phyloP scores from a whole-genome alignment of 2,113 vertebrate genomes.

The Marmota flaviventris region DNA sequence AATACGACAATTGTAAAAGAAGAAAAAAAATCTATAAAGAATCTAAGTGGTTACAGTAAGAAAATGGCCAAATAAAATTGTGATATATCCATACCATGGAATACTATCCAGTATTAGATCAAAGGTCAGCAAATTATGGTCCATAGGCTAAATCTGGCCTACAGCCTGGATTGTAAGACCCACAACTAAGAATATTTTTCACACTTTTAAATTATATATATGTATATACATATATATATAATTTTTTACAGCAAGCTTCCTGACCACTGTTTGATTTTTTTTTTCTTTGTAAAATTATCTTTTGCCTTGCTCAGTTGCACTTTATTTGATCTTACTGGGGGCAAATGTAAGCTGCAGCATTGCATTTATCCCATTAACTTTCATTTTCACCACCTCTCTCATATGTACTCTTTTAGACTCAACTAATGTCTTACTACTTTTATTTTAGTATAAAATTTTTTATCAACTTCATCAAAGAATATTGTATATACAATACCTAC shows the following conservation, averaged over 20 bases:
- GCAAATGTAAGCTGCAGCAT: not conserved
- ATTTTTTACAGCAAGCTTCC: not conserved
- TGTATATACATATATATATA: not conserved
- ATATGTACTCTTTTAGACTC: not conserved
- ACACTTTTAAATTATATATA: not conserved
- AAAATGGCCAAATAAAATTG: not conserved
- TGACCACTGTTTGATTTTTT: not conserved
- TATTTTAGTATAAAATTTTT: not conserved
- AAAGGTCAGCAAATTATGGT: not conserved
- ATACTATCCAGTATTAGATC: not conserved
- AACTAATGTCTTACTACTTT: not conserved
- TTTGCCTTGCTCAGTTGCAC: not conserved
- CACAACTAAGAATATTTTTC: not conserved
- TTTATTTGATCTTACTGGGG: not conserved
- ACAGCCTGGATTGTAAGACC: not conserved
- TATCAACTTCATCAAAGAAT: not conserved
- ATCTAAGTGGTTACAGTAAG: not conserved
- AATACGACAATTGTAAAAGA: not conserved
- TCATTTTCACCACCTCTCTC: not conserved
- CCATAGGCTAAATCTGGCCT: not conserved
- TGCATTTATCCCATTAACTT: not conserved
- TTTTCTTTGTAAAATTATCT: too few relatives aligned
- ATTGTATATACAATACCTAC: not conserved
- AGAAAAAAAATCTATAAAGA: not conserved
- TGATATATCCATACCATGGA: not conserved